Evolutionary conservation across 2,888 invertebrate genomes (phyloP).

Genomic region (Marasmarcha lunaedactyla): DNA sequence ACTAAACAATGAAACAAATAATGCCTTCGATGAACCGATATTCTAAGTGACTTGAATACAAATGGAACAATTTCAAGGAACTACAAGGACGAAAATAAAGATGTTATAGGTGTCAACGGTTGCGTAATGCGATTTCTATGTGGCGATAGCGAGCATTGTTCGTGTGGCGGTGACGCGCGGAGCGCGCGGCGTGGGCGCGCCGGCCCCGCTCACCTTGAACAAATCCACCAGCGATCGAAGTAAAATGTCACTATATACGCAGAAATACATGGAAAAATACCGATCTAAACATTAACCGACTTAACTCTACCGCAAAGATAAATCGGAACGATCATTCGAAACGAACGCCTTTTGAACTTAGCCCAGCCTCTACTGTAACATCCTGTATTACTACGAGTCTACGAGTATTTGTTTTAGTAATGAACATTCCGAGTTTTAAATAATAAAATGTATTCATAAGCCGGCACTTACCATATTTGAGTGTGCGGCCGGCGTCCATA

Average conservation of each 20-base stretch:
- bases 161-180: slow-evolving; percentile 29
- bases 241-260: slow-evolving; percentile 26
- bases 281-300: slow-evolving; percentile 1
- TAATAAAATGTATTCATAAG: slow-evolving; percentile 70
- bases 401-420: slow-evolving; percentile 71
- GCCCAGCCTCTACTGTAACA: slow-evolving; percentile 28
- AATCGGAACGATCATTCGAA: background rate
- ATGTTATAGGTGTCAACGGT: slow-evolving; percentile 40
- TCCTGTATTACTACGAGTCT: slow-evolving; percentile 61
- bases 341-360: too few species aligned
- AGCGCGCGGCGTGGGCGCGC: slow-evolving; percentile 50
- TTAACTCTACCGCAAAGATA: too few species aligned
- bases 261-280: slow-evolving; percentile 13
- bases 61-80: slow-evolving; percentile 4
- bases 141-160: slow-evolving; percentile 45
- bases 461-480: slow-evolving; percentile 66
- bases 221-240: slow-evolving; percentile 23
- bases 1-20: too few species aligned
- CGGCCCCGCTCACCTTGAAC: slow-evolving; percentile 55
- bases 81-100: slow-evolving; percentile 27
- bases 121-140: slow-evolving; percentile 42
- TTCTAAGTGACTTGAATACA: slow-evolving; percentile 2
- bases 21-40: background rate
- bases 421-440: slow-evolving; percentile 69
- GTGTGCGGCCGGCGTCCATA: slow-evolving; percentile 63